Evolutionary conservation across 2,888 invertebrate species (phyloP).

Genomic region (Teleogryllus oceanicus): DNA sequence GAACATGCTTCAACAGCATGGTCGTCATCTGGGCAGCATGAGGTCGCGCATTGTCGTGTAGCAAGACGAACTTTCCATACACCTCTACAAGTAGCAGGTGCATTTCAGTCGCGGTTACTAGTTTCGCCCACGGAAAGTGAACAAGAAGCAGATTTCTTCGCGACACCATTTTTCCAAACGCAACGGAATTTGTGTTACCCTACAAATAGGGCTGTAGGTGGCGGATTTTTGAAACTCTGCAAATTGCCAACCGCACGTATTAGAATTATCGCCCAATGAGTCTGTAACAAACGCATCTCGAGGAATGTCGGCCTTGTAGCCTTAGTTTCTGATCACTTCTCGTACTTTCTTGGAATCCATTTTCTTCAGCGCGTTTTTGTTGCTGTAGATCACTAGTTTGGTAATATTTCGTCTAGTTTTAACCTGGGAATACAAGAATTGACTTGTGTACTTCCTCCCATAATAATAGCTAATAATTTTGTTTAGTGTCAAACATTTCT

Average conservation of each 20-base stretch:
- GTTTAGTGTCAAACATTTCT: too few species aligned
- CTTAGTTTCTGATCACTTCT: neutral
- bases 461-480: too few species aligned
- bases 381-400: too few species aligned
- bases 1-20: too few species aligned
- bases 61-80: neutral
- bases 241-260: neutral
- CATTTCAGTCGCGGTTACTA: neutral
- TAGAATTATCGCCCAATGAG: neutral
- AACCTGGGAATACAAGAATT: too few species aligned
- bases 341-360: neutral
- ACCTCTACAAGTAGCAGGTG: neutral
- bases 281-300: neutral
- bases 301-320: neutral
- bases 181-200: neutral
- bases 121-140: neutral
- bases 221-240: neutral
- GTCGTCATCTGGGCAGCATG: too few species aligned
- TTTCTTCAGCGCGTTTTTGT: too few species aligned
- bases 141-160: neutral
- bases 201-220: neutral
- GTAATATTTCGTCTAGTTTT: too few species aligned
- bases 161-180: neutral
- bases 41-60: neutral
- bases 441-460: too few species aligned